Conservation (phyloP, 1,140 invertebrate genomes). For the Cryptotermes secundus region DNA sequence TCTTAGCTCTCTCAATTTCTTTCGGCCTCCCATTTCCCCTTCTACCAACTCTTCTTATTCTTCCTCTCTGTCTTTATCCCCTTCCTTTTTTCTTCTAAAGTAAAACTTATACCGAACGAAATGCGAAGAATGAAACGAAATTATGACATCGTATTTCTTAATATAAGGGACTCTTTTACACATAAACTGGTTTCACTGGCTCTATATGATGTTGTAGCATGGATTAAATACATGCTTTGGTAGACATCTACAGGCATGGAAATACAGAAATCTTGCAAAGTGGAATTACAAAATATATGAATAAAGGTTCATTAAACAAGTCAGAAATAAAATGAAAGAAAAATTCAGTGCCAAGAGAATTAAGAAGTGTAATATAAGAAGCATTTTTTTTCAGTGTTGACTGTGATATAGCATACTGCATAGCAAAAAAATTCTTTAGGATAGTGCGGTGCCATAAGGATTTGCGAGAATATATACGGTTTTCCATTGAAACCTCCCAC, state of each 20-base stretch:
- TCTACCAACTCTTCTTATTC: not conserved
- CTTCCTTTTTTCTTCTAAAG: not conserved
- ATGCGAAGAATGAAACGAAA: conserved; percentile 23
- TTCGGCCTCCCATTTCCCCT: too few species aligned
- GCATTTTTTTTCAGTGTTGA: too few species aligned
- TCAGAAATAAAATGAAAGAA: too few species aligned
- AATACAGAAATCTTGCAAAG: not conserved
- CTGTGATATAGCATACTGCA: too few species aligned
- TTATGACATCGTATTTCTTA: conserved; percentile 29
- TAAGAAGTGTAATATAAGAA: too few species aligned
- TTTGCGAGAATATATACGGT: too few species aligned
- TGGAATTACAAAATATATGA: not conserved
- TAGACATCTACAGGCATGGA: too few species aligned
- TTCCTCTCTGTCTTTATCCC: not conserved
- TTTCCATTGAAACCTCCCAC: too few species aligned
- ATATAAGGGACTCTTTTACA: conserved; percentile 22
- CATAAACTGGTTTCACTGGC: not conserved
- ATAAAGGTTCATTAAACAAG: not conserved
- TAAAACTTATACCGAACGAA: not conserved
- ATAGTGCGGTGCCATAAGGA: too few species aligned
- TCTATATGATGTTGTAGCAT: not conserved
- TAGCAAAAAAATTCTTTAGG: too few species aligned
- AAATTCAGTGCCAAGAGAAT: too few species aligned
- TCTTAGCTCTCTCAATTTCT: conserved; percentile 30
- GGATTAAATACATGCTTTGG: too few species aligned